These are phyloP conservation scores for Acridotheres tristis DNA, from an alignment of 2,797 vertebrate species.

Conservation along the genomic window DNA sequence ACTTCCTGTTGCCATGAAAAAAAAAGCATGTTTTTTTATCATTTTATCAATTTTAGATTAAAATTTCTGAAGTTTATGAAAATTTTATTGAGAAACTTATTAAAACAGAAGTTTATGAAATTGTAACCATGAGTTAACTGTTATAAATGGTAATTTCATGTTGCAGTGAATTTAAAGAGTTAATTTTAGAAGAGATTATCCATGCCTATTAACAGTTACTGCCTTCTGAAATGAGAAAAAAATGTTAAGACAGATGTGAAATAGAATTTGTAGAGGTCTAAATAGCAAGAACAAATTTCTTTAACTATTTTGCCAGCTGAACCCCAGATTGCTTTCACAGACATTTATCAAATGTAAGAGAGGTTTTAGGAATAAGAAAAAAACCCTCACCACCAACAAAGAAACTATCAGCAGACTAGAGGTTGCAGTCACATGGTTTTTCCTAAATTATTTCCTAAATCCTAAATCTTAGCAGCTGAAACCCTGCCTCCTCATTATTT, in stretches of 20 bases:
- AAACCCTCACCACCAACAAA: background rate
- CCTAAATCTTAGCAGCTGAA: background rate
- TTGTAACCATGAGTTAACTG: fast-evolving
- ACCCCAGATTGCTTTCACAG: background rate
- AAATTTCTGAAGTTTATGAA: background rate
- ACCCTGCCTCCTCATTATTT: background rate
- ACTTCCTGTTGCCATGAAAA: background rate
- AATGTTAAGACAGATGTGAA: background rate
- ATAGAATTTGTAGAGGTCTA: background rate
- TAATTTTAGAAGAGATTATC: background rate
- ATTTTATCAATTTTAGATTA: background rate
- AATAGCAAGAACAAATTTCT: background rate
- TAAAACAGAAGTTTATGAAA: background rate
- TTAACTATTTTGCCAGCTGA: background rate
- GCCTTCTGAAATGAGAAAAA: background rate
- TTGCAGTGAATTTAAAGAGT: background rate
- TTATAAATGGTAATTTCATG: background rate
- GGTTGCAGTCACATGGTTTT: background rate
- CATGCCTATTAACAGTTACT: background rate
- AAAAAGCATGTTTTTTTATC: background rate
- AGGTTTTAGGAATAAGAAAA: background rate
- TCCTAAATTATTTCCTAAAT: background rate
- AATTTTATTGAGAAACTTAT: background rate
- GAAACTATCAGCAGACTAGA: background rate
- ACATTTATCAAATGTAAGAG: background rate